A percentile compares a stretch with the other conserved stretches of the same genome.
Evolutionary conservation across 2,888 invertebrate species (phyloP).

Genomic region (Phaonia tiefii): DNA sequence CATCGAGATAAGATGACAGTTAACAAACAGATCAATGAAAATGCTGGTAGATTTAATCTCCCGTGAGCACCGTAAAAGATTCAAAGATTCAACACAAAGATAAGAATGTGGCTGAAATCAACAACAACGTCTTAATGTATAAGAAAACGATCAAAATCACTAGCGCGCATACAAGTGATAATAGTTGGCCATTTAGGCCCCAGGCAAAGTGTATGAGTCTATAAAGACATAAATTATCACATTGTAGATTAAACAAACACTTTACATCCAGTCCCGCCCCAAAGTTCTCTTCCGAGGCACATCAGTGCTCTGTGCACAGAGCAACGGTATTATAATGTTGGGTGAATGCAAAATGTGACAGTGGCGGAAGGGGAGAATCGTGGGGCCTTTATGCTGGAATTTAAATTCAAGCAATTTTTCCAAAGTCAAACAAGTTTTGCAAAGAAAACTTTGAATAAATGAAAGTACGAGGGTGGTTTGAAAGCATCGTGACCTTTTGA

Average conservation of each 20-base stretch:
- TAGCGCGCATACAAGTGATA: background rate
- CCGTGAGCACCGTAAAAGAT: constrained; percentile 1
- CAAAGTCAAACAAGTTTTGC: too few relatives aligned
- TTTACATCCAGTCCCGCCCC: background rate
- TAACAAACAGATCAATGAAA: constrained; percentile 63
- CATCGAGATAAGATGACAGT: constrained; percentile 61
- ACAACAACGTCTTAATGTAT: background rate
- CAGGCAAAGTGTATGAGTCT: constrained; percentile 23
- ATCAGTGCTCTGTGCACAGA: too few relatives aligned
- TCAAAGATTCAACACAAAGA: background rate
- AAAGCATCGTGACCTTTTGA: too few relatives aligned
- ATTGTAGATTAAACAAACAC: constrained; percentile 65
- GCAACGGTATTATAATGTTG: too few relatives aligned
- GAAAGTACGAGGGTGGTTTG: too few relatives aligned
- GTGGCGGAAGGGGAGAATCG: too few relatives aligned
- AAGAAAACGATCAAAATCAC: background rate
- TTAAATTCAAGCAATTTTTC: too few relatives aligned
- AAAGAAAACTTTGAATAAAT: too few relatives aligned
- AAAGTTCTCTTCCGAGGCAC: background rate
- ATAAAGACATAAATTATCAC: constrained; percentile 66
- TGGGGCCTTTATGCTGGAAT: too few relatives aligned
- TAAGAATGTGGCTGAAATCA: background rate
- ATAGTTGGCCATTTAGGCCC: constrained; percentile 18
- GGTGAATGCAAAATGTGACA: too few relatives aligned
- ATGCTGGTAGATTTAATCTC: background rate